Evolutionary conservation across 2,797 vertebrate species (phyloP), one percentile per base, ranked within the genome.

Genomic region (Crenuchus spilurus): DNA sequence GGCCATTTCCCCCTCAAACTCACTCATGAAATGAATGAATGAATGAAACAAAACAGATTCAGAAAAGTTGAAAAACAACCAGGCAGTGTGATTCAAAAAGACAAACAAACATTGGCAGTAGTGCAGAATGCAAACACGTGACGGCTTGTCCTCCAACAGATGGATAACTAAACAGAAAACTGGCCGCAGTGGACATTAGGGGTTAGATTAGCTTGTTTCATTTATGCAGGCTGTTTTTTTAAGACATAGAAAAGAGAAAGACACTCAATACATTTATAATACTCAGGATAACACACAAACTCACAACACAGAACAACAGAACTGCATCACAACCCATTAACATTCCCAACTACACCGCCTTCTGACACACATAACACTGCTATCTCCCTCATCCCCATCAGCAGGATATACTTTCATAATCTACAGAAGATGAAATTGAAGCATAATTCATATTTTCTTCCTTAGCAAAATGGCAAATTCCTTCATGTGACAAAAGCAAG

Each of bases 401-500:
- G 24, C 20, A 4, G 11, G 5, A 41, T 55, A 13, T 44, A 20
- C 48, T 54, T 37, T 26, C 33, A 51, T 48, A 46, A 73, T 72
- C 41, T 70, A 42, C 20, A 14, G 49, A 39, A 48, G 37, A 48
- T 72, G 28, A 41, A 66, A 54, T 54, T 24, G 61, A 44, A 16
- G 20, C 51, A 48, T 65, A 28, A 11, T 41, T 75, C 1, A 33
- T 16, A 60, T 73, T 28, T 54, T 22, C 4, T 71, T 54, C 39
- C 28, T 68, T 41, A 46, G 26, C 63, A 61, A 70, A 70, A 80
- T 52, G 11, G 72, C 49, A 46, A 70, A 58, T 66, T 35, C 64
- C 62, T 61, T 62, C 48, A 76, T 80, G 22, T 68, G 39, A 77
- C 66, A 78, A 74, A 69, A 26, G 26, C 7, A 46, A 51, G 46